These are phyloP conservation scores for Strongylocentrotus purpuratus DNA, from an alignment of 35 echinoderm and acorn worm species.

Conservation along the genomic window DNA sequence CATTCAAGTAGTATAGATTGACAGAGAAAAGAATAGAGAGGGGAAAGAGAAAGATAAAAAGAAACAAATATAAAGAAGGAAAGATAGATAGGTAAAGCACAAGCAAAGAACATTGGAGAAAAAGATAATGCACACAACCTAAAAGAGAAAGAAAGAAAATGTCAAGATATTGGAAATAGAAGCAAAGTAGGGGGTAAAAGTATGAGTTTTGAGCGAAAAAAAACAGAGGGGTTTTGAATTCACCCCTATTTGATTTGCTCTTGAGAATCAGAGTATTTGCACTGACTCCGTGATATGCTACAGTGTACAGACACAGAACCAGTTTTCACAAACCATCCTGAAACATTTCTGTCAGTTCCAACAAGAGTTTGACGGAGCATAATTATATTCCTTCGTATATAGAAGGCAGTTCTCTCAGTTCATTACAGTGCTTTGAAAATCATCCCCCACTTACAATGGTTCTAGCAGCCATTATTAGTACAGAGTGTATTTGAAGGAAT, in stretches of 20 bases:
- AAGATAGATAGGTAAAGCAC: neutral
- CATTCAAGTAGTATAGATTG: neutral
- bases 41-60: neutral
- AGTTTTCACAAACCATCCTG: neutral
- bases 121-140: neutral
- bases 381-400: no score
- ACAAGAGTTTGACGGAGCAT: no score
- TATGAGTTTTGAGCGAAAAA: neutral
- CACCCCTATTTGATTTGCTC: neutral
- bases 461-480: no score
- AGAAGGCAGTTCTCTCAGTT: neutral
- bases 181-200: neutral
- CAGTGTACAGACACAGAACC: neutral
- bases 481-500: no score
- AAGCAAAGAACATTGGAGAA: neutral
- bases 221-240: conserved; percentile 15
- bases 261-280: neutral
- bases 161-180: neutral
- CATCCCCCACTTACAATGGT: no score
- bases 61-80: neutral
- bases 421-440: no score
- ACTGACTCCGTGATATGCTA: neutral
- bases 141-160: neutral
- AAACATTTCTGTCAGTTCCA: neutral
- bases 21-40: neutral